Base-by-base conservation (phyloP, 2,888 invertebrate species). In the Lobophora halterata region DNA sequence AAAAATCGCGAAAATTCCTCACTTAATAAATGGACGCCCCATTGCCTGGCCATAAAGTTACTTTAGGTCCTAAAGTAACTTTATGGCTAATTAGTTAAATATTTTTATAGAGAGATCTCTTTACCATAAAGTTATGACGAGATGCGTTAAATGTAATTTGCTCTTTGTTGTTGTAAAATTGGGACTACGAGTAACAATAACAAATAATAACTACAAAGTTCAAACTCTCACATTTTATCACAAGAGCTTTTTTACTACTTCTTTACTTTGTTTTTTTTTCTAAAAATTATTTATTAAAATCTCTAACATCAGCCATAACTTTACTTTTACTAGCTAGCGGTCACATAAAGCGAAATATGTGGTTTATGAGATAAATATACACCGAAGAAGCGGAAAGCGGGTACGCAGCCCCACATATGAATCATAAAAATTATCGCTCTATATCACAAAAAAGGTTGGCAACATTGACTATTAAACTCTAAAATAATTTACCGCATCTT, bases 331-430 rank as follows among this genome's bases (percentile, higher is more conserved):
- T 65, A 61, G 61, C 65, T 61, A 65, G 63, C 67, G 67, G 67
- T 67, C 68, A 61, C 71, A 71, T 77, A 69, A 67, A 61, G 49
- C 45, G 56, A 63, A 68, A 68, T 73, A 69, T 72, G 67, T 69
- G 73, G 66, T 70, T 71, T 71, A 72, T 46, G 68, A 65, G 65
- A 65, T 71, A 62, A 69, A 70, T 69, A 49, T 55, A 62, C 56
- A 51, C 51, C 53, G 47, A 61, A 60, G 52, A 50, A 44, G 49
- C 52, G 55, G 49, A 50, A 56, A 52, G 52, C 49, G 53, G 41
- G 52, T 40, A 42, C 45, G 50, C 47, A 39, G 50, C 55, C 59
- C 59, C 38, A 58, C 63, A 66, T 54, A 71, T 68, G 64, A 62
- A 61, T 65, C 65, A 68, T 74, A 73, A 72, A 74, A 70, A 71